These are phyloP conservation scores for Melieria picta DNA, from an alignment of 2,888 invertebrate genomes.

Conservation along the genomic window DNA sequence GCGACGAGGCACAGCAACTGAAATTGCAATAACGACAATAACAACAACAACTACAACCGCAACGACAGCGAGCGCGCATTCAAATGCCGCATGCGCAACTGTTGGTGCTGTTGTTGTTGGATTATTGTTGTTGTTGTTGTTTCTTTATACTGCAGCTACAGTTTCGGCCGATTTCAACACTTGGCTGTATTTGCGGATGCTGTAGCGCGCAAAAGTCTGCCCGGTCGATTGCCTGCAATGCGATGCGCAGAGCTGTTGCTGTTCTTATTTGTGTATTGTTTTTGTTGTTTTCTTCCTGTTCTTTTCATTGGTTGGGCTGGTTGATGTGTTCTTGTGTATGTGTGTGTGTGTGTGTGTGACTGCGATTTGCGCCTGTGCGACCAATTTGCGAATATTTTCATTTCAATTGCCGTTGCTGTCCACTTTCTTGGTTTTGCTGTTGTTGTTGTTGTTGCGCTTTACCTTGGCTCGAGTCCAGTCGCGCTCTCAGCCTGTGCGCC, in stretches of 20 bases:
- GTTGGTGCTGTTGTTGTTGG: too few relatives aligned
- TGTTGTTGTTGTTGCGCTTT: slow-evolving; percentile 3
- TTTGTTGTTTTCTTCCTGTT: too few relatives aligned
- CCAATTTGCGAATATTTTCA: slow-evolving; percentile 63
- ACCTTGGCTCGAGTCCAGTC: too few relatives aligned
- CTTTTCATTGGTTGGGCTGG: not conserved
- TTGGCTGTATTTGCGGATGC: not conserved
- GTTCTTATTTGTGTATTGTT: too few relatives aligned
- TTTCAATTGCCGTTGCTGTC: slow-evolving; percentile 6
- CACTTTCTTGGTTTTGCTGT: not conserved
- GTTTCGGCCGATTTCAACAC: slow-evolving; percentile 4
- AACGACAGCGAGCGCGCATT: slow-evolving; percentile 42
- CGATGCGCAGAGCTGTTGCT: too few relatives aligned
- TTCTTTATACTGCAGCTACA: too few relatives aligned
- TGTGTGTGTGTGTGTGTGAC: slow-evolving; percentile 1
- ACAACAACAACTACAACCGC: slow-evolving; percentile 43
- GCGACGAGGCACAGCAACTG: slow-evolving; percentile 44
- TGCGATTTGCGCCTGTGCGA: slow-evolving; percentile 42
- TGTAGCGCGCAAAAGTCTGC: too few relatives aligned
- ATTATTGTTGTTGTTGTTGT: too few relatives aligned
- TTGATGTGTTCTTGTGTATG: not conserved
- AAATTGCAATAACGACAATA: slow-evolving; percentile 45
- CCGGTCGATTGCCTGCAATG: too few relatives aligned
- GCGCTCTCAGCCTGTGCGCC: too few relatives aligned
- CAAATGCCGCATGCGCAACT: too few relatives aligned